Evolutionary conservation across 1,140 invertebrate species (phyloP).

Genomic region (Andricus grossulariae): DNA sequence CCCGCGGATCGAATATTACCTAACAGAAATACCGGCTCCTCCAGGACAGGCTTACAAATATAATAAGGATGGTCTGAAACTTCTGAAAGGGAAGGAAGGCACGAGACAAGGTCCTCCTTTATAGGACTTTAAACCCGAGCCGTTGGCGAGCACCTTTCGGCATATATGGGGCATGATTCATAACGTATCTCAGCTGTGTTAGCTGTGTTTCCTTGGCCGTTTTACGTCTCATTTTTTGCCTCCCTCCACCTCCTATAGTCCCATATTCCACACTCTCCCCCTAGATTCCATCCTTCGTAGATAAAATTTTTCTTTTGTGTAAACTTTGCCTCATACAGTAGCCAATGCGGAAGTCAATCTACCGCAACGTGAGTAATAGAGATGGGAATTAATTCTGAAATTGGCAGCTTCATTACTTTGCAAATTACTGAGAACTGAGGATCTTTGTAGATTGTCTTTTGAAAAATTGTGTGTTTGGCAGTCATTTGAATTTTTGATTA

Average conservation of each 20-base stretch:
- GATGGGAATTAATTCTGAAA: conserved; percentile 13
- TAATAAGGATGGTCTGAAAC: conserved; percentile 54
- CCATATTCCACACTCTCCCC: background rate
- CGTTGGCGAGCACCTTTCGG: conserved; percentile 69
- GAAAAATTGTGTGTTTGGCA: conserved; percentile 11
- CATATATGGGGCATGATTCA: conserved; percentile 62
- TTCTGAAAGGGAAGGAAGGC: conserved; percentile 66
- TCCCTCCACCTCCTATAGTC: conserved; percentile 14
- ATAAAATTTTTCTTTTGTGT: conserved; percentile 18
- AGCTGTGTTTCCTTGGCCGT: conserved; percentile 65
- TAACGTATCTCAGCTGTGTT: conserved; percentile 72
- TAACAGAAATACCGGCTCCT: conserved; percentile 53
- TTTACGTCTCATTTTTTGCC: conserved; percentile 39
- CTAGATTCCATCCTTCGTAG: background rate
- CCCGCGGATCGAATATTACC: conserved; percentile 43
- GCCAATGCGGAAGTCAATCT: conserved; percentile 27
- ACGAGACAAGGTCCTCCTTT: conserved; percentile 67
- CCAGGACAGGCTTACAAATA: conserved; percentile 54
- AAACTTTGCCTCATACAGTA: background rate
- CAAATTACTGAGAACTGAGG: background rate
- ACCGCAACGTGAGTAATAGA: conserved; percentile 21
- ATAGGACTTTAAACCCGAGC: conserved; percentile 63
- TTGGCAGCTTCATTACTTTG: conserved; percentile 26
- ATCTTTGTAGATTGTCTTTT: conserved; percentile 11
- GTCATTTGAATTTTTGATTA: background rate